Conservation (phyloP, 2,888 invertebrate genomes). For the Eupeodes luniger region DNA sequence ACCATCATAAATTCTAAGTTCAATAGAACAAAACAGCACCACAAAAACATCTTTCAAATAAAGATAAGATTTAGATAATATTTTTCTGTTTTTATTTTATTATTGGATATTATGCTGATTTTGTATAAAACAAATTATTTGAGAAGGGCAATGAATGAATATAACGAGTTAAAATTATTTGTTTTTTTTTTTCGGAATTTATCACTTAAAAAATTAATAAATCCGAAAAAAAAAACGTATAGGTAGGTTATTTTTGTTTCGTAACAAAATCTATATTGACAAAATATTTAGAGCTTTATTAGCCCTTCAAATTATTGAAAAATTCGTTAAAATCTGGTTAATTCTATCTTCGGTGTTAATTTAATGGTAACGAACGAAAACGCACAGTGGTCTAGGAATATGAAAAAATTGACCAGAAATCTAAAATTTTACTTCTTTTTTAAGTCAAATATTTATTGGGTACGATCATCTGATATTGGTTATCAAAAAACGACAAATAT, state of each 20-base stretch:
- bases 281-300: conserved; percentile 32
- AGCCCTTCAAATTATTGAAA: conserved; percentile 13
- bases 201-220: background rate
- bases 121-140: background rate
- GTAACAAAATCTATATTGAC: conserved; percentile 22
- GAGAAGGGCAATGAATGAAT: background rate
- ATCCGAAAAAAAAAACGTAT: background rate
- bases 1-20: no score
- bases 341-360: conserved; percentile 19
- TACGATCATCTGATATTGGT: no score
- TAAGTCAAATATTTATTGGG: no score
- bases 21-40: background rate
- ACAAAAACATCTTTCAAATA: background rate
- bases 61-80: conserved; percentile 6
- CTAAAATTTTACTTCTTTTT: no score
- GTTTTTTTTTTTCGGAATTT: background rate
- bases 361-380: background rate
- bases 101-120: background rate
- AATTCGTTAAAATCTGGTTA: conserved; percentile 1
- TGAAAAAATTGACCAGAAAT: no score
- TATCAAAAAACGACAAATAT: no score
- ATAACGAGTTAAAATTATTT: background rate
- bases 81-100: background rate
- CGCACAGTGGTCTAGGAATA: no score
- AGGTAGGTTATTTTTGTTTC: background rate